These are phyloP conservation scores for Sphaerophoria rueppellii DNA, from an alignment of 2,888 invertebrate genomes.

Conservation along the genomic window DNA sequence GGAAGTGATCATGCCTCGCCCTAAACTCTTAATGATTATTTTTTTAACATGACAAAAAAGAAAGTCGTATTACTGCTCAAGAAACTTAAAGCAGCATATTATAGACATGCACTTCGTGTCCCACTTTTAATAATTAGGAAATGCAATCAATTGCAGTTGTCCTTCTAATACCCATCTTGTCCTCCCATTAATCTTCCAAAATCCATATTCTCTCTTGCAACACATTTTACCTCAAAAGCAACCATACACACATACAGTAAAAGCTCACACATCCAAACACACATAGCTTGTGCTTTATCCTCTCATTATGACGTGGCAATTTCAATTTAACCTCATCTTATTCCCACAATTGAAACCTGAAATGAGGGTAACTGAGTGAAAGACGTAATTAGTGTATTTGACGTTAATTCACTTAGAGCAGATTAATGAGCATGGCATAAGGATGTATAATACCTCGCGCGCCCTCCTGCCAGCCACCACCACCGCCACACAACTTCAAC, in stretches of 20 bases:
- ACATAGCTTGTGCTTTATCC: neutral
- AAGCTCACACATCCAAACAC: neutral
- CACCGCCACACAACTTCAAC: neutral
- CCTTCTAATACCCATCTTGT: neutral
- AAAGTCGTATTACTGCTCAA: too few relatives aligned
- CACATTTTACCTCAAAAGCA: slow-evolving; percentile 13
- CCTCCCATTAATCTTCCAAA: neutral
- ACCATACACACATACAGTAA: too few relatives aligned
- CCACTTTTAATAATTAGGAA: neutral
- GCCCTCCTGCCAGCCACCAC: slow-evolving; percentile 18
- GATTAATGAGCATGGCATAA: slow-evolving; percentile 75
- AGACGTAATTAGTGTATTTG: slow-evolving; percentile 76
- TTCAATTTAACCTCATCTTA: slow-evolving; percentile 74
- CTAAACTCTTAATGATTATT: too few relatives aligned
- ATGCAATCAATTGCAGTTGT: neutral
- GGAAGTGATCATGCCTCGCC: too few relatives aligned
- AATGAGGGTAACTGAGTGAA: slow-evolving; percentile 76
- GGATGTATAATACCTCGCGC: slow-evolving; percentile 59
- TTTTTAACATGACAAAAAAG: too few relatives aligned
- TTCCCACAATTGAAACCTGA: slow-evolving; percentile 74
- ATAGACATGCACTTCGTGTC: neutral
- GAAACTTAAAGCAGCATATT: too few relatives aligned
- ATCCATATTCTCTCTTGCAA: neutral
- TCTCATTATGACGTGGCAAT: slow-evolving; percentile 72
- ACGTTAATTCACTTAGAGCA: slow-evolving; percentile 76